Conservation (phyloP, 1,140 invertebrate genomes). For the Brachionus angularis region DNA sequence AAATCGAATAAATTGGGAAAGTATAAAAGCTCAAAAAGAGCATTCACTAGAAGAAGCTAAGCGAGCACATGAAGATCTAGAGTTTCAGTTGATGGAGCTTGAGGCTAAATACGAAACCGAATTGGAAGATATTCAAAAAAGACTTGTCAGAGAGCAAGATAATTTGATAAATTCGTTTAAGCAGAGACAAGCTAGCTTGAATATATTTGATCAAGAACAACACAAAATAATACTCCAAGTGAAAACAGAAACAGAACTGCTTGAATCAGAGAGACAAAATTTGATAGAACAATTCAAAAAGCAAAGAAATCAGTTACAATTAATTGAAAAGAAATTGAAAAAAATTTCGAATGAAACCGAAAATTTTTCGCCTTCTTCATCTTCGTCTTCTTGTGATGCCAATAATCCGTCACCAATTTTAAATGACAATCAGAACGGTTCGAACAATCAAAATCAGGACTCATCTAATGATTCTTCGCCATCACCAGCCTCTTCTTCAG, state of each 20-base stretch:
- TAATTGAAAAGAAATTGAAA: constrained; percentile 21
- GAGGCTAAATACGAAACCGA: constrained; percentile 39
- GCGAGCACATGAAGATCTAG: constrained; percentile 29
- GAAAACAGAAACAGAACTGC: constrained; percentile 11
- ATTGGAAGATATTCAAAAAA: constrained; percentile 38
- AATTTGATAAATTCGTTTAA: constrained; percentile 27
- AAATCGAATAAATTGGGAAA: neutral
- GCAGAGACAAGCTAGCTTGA: neutral
- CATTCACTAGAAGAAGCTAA: constrained; percentile 19
- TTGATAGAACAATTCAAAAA: constrained; percentile 33
- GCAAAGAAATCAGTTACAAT: constrained; percentile 12
- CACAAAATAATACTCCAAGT: constrained; percentile 3
- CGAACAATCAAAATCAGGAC: no score
- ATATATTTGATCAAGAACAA: constrained; percentile 20
- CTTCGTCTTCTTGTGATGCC: no score
- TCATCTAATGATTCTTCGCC: neutral
- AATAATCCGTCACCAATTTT: neutral
- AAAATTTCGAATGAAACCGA: neutral
- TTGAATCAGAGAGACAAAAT: constrained; percentile 16
- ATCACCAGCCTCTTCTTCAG: constrained; percentile 11
- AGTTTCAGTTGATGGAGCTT: constrained; percentile 43
- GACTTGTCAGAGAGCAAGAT: constrained; percentile 27
- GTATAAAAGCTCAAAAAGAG: constrained; percentile 6
- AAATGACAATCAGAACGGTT: constrained; percentile 17
- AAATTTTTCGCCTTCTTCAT: neutral